Evolutionary conservation across 2,113 vertebrate species (phyloP), one percentile per base, ranked within the genome.

Genomic region (Lota lota): DNA sequence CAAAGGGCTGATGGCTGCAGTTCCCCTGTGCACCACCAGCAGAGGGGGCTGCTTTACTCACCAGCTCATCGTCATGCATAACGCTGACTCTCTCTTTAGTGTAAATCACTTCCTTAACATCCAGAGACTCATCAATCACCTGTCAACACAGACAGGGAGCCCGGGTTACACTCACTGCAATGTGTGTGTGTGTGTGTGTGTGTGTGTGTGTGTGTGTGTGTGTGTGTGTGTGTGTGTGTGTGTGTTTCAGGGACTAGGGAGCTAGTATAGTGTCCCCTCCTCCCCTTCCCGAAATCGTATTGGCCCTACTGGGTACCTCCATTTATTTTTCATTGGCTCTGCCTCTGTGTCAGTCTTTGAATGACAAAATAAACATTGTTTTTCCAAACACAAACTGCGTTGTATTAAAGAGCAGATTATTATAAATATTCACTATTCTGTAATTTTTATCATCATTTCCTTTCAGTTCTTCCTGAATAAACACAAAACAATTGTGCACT

Each of bases 81-180:
- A 96, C 92, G 60, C 94, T 94, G 2, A 96, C 94, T 79, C 95
- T 92, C 88, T 98, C 96, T 0, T 96, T 94, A 24, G 96, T 98
- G 94, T 96, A 98, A 90, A 93, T 86, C 88, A 92, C 94, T 82
- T 98, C 97, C 86, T 98, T 98, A 89, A 98, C 95, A 73, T 98
- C 97, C 68, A 98, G 93, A 76, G 95, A 95, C 86, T 98, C 97
- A 77, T 98, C 97, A 83, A 99, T 95, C 66, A 98, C 95, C 97
- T 99, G 93, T 63, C 88, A 85, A 92, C 93, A 94, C 15, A 64
- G 88, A 72, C 88, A 92, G 70, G 86, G 69, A 88, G 87, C 2
- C 87, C 87, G 61, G 82, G 88, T 92, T 91, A 94, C 79, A 90
- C 86, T 84, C 76, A 80, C 81, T 74, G 74, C 60, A 73, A 36